Evolutionary conservation across 1,140 invertebrate genomes (phyloP).

Genomic region (Drosophila lowei): DNA sequence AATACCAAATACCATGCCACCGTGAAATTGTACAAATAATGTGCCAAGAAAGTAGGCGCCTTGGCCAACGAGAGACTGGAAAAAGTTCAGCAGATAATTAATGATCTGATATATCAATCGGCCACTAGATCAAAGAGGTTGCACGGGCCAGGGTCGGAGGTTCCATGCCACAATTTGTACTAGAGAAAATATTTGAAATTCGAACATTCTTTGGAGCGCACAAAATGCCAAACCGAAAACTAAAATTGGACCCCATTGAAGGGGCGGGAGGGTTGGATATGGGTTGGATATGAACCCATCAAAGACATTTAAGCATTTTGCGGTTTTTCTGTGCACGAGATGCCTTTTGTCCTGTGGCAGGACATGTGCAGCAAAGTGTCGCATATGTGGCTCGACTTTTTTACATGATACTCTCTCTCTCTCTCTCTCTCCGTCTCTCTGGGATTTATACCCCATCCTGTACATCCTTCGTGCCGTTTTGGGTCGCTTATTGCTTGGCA

Average conservation of each 20-base stretch:
- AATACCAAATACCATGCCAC: conserved; percentile 36
- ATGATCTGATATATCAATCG: conserved; percentile 75
- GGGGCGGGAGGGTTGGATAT: not conserved
- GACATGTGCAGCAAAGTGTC: conserved; percentile 70
- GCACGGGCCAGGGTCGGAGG: not conserved
- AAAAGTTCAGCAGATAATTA: conserved; percentile 60
- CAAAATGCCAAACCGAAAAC: conserved; percentile 61
- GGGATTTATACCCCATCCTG: conserved; percentile 53
- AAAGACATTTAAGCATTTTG: conserved; percentile 80
- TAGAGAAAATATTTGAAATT: conserved; percentile 67
- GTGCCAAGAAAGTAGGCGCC: conserved; percentile 74
- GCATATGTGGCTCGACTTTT: conserved; percentile 50
- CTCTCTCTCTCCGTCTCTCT: conserved; percentile 18
- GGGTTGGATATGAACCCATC: conserved; percentile 43
- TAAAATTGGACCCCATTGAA: conserved; percentile 41
- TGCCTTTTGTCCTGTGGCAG: conserved; percentile 56
- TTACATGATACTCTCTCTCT: conserved; percentile 30
- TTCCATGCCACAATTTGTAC: conserved; percentile 43
- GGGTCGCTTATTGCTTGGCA: conserved; percentile 58
- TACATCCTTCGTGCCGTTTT: conserved; percentile 18
- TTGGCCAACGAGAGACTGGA: conserved; percentile 24
- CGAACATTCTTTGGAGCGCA: conserved; percentile 69
- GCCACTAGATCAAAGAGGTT: conserved; percentile 44
- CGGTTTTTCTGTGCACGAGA: conserved; percentile 61
- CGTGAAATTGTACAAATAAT: conserved; percentile 80